Evolutionary conservation across 2,113 vertebrate species (phyloP), one percentile per base, ranked within the genome.

Genomic region (Colistium nudipinnis): DNA sequence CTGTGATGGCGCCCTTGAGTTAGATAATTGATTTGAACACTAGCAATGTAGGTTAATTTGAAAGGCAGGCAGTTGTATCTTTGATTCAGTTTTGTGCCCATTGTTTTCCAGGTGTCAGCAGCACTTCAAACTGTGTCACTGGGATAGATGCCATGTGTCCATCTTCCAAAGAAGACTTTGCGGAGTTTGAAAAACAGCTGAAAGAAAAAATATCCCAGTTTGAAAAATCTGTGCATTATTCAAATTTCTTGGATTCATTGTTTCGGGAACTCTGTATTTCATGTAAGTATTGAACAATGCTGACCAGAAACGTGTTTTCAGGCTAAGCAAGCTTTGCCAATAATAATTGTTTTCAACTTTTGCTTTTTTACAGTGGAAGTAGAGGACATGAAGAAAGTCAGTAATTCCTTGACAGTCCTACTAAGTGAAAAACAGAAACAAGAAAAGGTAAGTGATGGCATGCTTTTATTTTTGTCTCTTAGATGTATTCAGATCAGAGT

Each of bases 401-500:
- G 94, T 88, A 98, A 94, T 90, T 95, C 96, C 14, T 78, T 99
- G 85, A 95, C 97, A 89, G 95, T 93, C 64, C 94, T 99, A 86
- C 98, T 98, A 91, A 96, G 94, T 91, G 98, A 99, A 93, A 99
- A 99, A 89, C 96, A 97, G 86, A 99, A 96, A 93, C 96, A 98
- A 87, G 98, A 99, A 93, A 99, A 99, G 93, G 98, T 99, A 85
- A 90, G 95, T 57, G 0, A 6, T 11, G 62, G 1, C 7, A 47
- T 43, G 1, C 28, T 47, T 62, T 38, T 20, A 24, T 41, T 17
- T n/a, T 24, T 54, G 11, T 17, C 39, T 65, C 22, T 13, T 54
- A 22, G 1, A 38, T 24, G 0, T 10, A 53, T 27, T 20, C n/a
- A 30, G 4, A 33, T n/a, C 6, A n/a, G n/a, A n/a, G n/a, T n/a